Percentiles rank a stretch among this genome's conserved stretches.
phyloP scores from a whole-genome alignment of 2,888 invertebrate species.

The Pemphredon lugubris region DNA sequence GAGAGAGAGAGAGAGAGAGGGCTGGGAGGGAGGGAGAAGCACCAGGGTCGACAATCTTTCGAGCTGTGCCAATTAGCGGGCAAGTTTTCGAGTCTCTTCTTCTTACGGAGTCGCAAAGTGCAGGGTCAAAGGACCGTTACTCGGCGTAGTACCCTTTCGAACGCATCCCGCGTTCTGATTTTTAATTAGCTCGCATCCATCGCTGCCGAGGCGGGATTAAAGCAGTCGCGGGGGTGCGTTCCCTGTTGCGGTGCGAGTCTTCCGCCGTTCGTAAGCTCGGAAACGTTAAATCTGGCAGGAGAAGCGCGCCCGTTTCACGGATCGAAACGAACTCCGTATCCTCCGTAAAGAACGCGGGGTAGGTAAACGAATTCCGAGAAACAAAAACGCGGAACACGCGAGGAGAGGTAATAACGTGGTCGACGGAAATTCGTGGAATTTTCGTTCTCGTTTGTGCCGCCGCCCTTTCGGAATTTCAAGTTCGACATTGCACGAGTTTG shows the following conservation, averaged over 20 bases:
- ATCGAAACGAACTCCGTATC: no score
- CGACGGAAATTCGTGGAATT: no score
- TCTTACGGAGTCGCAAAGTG: constrained; percentile 12
- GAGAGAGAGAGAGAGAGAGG: constrained; percentile 3
- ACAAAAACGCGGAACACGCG: no score
- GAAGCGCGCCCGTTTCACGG: no score
- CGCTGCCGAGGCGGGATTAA: constrained; percentile 31
- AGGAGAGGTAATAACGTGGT: no score
- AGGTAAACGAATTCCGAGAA: no score
- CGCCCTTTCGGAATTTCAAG: no score
- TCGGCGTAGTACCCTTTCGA: constrained; percentile 32
- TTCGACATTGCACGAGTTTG: no score
- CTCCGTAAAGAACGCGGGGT: no score
- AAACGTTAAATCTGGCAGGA: no score
- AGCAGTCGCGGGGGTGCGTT: constrained; percentile 21
- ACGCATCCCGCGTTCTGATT: constrained; percentile 36
- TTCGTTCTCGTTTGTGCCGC: no score
- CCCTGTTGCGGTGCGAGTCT: constrained; percentile 31
- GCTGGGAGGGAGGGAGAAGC: background rate
- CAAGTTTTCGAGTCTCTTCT: constrained; percentile 34
- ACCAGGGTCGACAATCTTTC: constrained; percentile 47
- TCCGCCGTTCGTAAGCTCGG: constrained; percentile 7
- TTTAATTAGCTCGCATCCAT: constrained; percentile 53
- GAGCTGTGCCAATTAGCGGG: constrained; percentile 62
- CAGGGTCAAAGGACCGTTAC: constrained; percentile 30